Base-by-base conservation (phyloP, 2,888 invertebrate genomes). In the Auanema sp. region DNA sequence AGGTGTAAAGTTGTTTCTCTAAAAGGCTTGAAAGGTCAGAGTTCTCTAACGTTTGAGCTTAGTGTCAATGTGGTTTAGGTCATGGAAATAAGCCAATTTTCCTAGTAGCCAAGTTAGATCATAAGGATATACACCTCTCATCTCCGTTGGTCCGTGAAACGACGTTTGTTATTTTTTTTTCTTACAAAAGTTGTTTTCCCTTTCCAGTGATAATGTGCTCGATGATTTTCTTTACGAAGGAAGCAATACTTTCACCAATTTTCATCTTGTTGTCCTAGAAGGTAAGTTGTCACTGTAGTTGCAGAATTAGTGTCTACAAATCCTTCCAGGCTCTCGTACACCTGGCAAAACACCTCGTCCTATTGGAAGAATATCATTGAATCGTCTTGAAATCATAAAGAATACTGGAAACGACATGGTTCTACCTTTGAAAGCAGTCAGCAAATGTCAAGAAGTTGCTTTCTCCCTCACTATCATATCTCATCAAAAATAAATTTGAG, bases 221-320 rank as follows among this genome's bases (percentile, higher is more conserved):
- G 62, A 56, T 1, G 62, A 62, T 50, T 57, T 62, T 23, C 25
- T 51, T 42, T 16, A 57, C n/a, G 47, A 47, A 43, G 62, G 56
- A 18, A 47, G 57, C 10, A 21, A 49, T 16, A 24, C 41, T 16
- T 62, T 62, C 42, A 41, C 50, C 12, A 47, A 57, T 49, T 41
- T 62, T 8, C 62, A 62, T 57, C 56, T 62, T n/a, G 62, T 62
- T 8, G 51, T 62, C 18, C 62, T 62, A n/a, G 62, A 62, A 57
- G 62, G 62, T 62, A 18, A 1, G 21, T 42, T 33, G 14, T 21
- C 2, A 1, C 16, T 14, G 4, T 18, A 47, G 16, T 5, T 8
- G 8, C 18, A 3, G 21, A 5, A 5, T 47, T 8, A 47, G 47
- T n/a, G n/a, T n/a, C n/a, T n/a, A n/a, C 21, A 16, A 5, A 47